Conservation (phyloP, 2,113 vertebrate species). For the Ia io region DNA sequence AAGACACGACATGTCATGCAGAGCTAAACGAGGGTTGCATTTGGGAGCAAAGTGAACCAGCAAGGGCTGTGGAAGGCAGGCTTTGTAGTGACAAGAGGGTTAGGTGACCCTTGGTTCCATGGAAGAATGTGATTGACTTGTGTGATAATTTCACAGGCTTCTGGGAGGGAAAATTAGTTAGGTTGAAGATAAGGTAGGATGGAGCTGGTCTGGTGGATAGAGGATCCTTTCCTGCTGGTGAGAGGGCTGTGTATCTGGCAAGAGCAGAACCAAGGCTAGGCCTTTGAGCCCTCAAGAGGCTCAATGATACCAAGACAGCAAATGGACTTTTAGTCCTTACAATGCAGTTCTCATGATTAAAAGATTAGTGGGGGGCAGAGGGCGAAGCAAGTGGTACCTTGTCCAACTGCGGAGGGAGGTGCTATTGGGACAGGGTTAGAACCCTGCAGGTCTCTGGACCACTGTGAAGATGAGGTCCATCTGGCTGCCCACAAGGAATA, state of each 20-base stretch:
- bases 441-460: background rate
- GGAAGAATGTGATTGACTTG: background rate
- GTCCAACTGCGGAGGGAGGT: background rate
- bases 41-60: background rate
- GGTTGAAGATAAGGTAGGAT: background rate
- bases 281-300: background rate
- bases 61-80: background rate
- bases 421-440: background rate
- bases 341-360: background rate
- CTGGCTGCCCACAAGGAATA: background rate
- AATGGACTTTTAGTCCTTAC: background rate
- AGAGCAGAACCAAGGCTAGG: background rate
- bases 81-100: background rate
- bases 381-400: background rate
- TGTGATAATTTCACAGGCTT: background rate
- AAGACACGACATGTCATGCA: fast-evolving
- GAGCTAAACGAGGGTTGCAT: background rate
- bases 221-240: background rate
- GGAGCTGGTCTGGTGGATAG: background rate
- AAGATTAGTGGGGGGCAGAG: background rate
- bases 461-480: background rate
- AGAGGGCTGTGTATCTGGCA: background rate
- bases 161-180: background rate
- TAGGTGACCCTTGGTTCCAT: background rate
- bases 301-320: background rate